Base-by-base conservation (phyloP, 2,888 invertebrate species). In the Trachelus iudaicus region DNA sequence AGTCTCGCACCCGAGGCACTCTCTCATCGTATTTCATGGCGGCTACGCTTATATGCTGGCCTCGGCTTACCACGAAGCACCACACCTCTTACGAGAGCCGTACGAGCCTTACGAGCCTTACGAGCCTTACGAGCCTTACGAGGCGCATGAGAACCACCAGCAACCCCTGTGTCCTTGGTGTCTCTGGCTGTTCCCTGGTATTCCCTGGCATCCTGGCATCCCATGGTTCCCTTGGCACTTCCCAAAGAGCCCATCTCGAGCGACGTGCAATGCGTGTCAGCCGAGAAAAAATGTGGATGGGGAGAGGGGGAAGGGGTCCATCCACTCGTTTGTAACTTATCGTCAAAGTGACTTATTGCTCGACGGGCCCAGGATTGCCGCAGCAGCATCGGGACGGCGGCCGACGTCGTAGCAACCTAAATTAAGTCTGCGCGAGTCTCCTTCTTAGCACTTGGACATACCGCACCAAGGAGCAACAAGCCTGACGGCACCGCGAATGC, bases 21-120 rank as follows among this genome's bases (percentile, higher is more conserved):
- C 89, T 90, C 89, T 88, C 90, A 89, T 90, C 90, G 89, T 90
- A 90, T 90, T 90, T 90, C 89, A 90, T 87, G 82, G 86, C 83
- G 84, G 79, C 81, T 83, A 82, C 78, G 81, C 82, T 83, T 9
- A 37, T 82, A 80, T 82, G 79, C 76, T 69, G 69, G 69, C 68
- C 83, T 82, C 83, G 82, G 79, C 81, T 79, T 77, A 77, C 81
- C 74, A 76, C 78, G 79, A 69, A 75, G 77, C 80, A 34, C 34
- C 73, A 34, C 73, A 33, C 83, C 81, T 74, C 78, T n/a, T n/a
- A n/a, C 75, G 75, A 31, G 30, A 69, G n/a, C 34, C 9, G 34
- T 34, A 34, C 34, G 34, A 34, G 34, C 34, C 34, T 6, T 34
- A 0, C 34, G 9, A 34, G 34, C 34, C 34, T 9, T 34, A 0